phyloP scores from a whole-genome alignment of 1,140 invertebrate species.

The Mesaphorura yosii region DNA sequence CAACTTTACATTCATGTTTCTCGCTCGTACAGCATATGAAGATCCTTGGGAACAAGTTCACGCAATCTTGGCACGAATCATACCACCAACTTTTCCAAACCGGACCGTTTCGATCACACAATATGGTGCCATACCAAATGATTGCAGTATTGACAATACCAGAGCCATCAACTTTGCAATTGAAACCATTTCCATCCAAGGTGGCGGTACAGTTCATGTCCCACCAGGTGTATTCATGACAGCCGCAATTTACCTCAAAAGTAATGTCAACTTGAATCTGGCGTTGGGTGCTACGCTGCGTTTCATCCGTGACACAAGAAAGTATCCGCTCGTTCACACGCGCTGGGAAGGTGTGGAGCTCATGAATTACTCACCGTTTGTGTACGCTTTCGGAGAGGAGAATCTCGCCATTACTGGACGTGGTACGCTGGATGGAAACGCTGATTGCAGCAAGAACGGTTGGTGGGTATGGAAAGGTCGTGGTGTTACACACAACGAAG shows the following conservation, averaged over 20 bases:
- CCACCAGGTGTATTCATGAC: slow-evolving; percentile 1
- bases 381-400: slow-evolving; percentile 11
- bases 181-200: background rate
- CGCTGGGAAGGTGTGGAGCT: slow-evolving; percentile 14
- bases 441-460: slow-evolving; percentile 1
- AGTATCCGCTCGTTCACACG: slow-evolving; percentile 7
- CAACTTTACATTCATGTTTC: too few species aligned
- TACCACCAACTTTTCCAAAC: too few species aligned
- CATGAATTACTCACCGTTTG: slow-evolving; percentile 8
- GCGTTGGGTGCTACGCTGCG: background rate
- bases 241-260: background rate
- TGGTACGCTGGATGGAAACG: slow-evolving; percentile 5
- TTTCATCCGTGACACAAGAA: background rate
- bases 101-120: too few species aligned
- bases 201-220: slow-evolving; percentile 1
- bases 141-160: too few species aligned
- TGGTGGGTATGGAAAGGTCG: slow-evolving; percentile 14
- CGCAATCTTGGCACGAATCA: too few species aligned
- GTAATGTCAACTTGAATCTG: slow-evolving; percentile 9
- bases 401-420: slow-evolving; percentile 11
- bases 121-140: too few species aligned
- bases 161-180: too few species aligned
- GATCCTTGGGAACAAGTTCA: too few species aligned
- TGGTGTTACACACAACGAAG: background rate
- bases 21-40: too few species aligned